Conservation (phyloP, 2,113 vertebrate genomes). For the Pluvialis apricaria region DNA sequence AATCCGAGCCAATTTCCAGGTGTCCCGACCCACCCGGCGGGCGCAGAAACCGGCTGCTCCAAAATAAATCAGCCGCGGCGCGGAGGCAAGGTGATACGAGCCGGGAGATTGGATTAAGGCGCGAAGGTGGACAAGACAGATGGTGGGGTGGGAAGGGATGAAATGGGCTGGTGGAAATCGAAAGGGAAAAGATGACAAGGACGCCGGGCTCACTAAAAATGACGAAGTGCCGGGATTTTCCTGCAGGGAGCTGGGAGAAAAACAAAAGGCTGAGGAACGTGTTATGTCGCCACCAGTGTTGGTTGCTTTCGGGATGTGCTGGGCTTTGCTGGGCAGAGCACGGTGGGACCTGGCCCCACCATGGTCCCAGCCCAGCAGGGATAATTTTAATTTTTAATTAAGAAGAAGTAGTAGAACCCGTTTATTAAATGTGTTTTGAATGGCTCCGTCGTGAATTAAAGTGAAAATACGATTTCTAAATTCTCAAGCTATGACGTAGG, state of each 20-base stretch:
- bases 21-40: rapidly evolving
- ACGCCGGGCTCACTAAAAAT: not conserved
- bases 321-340: not conserved
- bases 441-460: not conserved
- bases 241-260: not conserved
- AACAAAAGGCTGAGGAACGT: not conserved
- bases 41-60: not conserved
- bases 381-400: not conserved
- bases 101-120: not conserved
- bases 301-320: not conserved
- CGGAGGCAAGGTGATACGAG: not conserved
- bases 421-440: conserved; percentile 23
- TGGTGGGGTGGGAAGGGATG: not conserved
- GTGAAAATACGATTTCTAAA: conserved; percentile 53
- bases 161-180: not conserved
- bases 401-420: not conserved
- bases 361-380: not conserved
- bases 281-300: rapidly evolving
- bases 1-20: not conserved
- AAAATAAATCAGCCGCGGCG: not conserved
- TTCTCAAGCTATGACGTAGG: conserved; percentile 35
- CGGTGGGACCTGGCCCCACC: not conserved
- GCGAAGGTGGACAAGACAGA: conserved; percentile 9
- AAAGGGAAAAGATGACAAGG: conserved; percentile 15
- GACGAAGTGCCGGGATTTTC: not conserved